These are phyloP conservation scores for Scolopax mira DNA, from an alignment of 2,113 vertebrate genomes.

Conservation along the genomic window DNA sequence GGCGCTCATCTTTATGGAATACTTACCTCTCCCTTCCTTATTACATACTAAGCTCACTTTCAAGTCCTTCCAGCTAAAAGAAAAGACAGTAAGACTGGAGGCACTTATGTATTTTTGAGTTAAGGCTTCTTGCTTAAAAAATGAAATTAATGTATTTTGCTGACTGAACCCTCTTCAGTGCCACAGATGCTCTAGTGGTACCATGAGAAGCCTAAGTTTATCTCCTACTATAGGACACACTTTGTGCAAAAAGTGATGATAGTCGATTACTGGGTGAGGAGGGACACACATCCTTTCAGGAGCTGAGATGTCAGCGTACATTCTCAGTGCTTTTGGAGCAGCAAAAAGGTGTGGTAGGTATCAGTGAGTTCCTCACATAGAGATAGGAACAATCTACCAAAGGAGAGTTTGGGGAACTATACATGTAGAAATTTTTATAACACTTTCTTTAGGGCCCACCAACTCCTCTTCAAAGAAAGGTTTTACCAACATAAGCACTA, in stretches of 20 bases:
- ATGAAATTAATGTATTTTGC: not conserved
- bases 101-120: not conserved
- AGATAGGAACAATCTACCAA: not conserved
- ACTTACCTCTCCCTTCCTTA: not conserved
- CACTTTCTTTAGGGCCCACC: not conserved
- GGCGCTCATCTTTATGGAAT: not conserved
- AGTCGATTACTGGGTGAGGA: not conserved
- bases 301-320: not conserved
- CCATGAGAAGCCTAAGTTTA: not conserved
- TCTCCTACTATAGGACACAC: not conserved
- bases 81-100: not conserved
- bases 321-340: not conserved
- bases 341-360: not conserved
- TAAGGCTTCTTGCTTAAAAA: not conserved
- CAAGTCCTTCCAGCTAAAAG: not conserved
- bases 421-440: rapidly evolving
- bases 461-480: not conserved
- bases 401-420: not conserved
- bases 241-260: not conserved
- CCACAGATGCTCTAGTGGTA: not conserved
- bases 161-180: not conserved
- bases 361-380: not conserved
- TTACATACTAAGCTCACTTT: not conserved
- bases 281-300: rapidly evolving
- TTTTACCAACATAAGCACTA: not conserved